These are phyloP conservation scores for Meleagris gallopavo DNA, from an alignment of 2,113 vertebrate genomes.

Conservation along the genomic window DNA sequence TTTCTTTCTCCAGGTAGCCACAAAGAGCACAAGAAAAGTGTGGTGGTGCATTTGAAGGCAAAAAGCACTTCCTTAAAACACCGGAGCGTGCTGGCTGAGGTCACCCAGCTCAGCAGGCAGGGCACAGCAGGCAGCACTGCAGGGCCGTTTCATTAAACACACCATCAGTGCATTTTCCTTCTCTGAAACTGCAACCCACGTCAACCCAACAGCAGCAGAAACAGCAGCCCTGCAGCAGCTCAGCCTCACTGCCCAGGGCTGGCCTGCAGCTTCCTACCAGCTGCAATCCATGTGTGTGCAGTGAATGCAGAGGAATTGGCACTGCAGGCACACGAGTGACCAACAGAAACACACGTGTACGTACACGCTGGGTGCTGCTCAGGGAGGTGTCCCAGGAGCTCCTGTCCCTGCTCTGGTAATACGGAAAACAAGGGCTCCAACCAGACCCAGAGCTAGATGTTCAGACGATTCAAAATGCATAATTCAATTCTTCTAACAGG, in stretches of 20 bases:
- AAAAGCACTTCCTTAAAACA: neutral
- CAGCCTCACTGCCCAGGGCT: too few relatives aligned
- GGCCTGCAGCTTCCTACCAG: too few relatives aligned
- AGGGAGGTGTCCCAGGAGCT: fast-evolving
- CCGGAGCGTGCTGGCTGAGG: neutral
- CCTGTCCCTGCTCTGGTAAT: fast-evolving
- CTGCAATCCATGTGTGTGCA: neutral
- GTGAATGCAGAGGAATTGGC: fast-evolving
- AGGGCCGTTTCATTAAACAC: neutral
- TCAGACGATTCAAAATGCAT: neutral
- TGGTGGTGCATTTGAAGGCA: neutral
- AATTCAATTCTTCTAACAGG: slow-evolving; percentile 39
- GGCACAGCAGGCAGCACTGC: too few relatives aligned
- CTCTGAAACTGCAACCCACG: neutral
- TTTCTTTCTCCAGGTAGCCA: neutral
- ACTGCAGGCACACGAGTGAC: fast-evolving
- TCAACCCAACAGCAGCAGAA: neutral
- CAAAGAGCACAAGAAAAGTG: neutral
- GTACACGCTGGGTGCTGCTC: fast-evolving
- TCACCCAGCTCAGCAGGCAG: neutral
- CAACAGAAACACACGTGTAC: fast-evolving
- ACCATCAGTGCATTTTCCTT: neutral
- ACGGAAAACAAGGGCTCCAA: neutral
- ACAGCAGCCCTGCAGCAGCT: too few relatives aligned
- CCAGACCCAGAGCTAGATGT: neutral